Base-by-base conservation (phyloP, 2,797 vertebrate species). In the Pangasius krempfi region DNA sequence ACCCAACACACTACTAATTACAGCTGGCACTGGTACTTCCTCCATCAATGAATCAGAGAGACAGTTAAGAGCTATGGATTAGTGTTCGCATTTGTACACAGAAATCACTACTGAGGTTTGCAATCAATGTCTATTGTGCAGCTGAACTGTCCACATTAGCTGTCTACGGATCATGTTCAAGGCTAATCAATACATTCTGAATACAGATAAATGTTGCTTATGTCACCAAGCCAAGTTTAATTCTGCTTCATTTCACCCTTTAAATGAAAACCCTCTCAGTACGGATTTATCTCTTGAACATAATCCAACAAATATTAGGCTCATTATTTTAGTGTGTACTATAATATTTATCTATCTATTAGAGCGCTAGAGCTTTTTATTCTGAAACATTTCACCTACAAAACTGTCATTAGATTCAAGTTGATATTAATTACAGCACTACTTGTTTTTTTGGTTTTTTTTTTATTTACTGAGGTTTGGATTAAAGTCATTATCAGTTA, bases 101-200 rank as follows among this genome's bases (percentile, higher is more conserved):
- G 82, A 22, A 85, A 27, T 84, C 47, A 70, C 64, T 70, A 85
- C 73, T 47, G 62, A 88, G 84, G 87, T 85, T 84, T 78, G 84
- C 83, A 79, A 70, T 88, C 82, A 85, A 85, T 78, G 87, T 88
- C 87, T 33, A 40, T 85, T 78, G 56, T 64, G 62, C 22, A 30
- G 72, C 82, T 44, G 70, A 84, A 62, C 58, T 18, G 47, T 18
- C 72, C 72, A 44, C 87, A 66, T 84, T 84, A 84, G 80, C 82
- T 88, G 64, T 70, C 83, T 25, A 33, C 54, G 82, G 82, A 85
- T 75, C 54, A 66, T 33, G 75, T 76, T 84, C 81, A 22, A 68
- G 27, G 25, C 52, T 56, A 72, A 82, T 82, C 54, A 72, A 66
- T 68, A 82, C 10, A 82, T 47, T 82, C 33, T 70, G 25, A 82